phyloP scores from a whole-genome alignment of 1,140 invertebrate species.

The Druon quercuslanigerum region DNA sequence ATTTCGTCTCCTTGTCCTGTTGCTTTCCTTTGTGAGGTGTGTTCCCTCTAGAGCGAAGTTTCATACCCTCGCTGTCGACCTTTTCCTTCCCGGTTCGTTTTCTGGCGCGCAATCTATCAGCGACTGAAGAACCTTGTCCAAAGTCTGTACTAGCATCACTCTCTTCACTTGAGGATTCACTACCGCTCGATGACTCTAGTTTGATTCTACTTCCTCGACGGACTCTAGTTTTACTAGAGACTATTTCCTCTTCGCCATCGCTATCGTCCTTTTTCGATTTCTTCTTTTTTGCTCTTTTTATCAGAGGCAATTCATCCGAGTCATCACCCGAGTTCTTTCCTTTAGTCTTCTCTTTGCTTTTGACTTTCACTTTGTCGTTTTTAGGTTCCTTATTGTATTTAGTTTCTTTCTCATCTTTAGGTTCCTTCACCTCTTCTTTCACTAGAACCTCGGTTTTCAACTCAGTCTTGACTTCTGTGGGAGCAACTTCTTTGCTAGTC shows the following conservation, averaged over 20 bases:
- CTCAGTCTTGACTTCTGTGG: slow-evolving; percentile 52
- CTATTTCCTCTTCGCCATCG: slow-evolving; percentile 66
- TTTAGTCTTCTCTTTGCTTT: slow-evolving; percentile 43
- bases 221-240: slow-evolving; percentile 55
- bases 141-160: slow-evolving; percentile 61
- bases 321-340: slow-evolving; percentile 61
- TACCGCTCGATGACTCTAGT: slow-evolving; percentile 66
- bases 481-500: slow-evolving; percentile 38
- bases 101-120: slow-evolving; percentile 65
- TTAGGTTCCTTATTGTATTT: slow-evolving; percentile 38
- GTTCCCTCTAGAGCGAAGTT: slow-evolving; percentile 62
- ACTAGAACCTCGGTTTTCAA: slow-evolving; percentile 1
- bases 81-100: slow-evolving; percentile 56
- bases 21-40: slow-evolving; percentile 63
- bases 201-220: slow-evolving; percentile 67
- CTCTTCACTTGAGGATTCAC: slow-evolving; percentile 68
- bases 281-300: slow-evolving; percentile 58
- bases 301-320: slow-evolving; percentile 69
- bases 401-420: slow-evolving; percentile 40
- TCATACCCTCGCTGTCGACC: slow-evolving; percentile 59
- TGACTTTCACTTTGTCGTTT: slow-evolving; percentile 42
- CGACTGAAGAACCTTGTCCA: slow-evolving; percentile 62
- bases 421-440: slow-evolving; percentile 43
- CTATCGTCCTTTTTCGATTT: slow-evolving; percentile 59
- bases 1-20: slow-evolving; percentile 64